These are phyloP conservation scores for Masticophis lateralis DNA, from an alignment of 2,797 vertebrate genomes.

Conservation along the genomic window DNA sequence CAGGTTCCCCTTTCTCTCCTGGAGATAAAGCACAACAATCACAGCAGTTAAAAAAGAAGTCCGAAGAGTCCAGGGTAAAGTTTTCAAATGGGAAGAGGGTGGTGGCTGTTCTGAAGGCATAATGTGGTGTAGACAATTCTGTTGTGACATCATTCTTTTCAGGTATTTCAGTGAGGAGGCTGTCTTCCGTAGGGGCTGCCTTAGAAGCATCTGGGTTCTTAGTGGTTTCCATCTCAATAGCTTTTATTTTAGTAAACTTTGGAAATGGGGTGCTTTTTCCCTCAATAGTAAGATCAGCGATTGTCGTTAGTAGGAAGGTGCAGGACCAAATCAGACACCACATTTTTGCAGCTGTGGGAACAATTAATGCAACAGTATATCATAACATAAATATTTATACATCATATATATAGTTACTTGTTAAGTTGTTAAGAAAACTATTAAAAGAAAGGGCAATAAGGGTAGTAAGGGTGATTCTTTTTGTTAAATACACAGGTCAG, in stretches of 20 bases:
- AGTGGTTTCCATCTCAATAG: conserved; percentile 41
- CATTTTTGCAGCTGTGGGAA: conserved; percentile 68
- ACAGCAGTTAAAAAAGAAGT: conserved; percentile 94
- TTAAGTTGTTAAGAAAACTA: not conserved
- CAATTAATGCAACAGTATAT: not conserved
- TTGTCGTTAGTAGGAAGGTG: conserved; percentile 53
- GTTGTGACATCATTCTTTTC: conserved; percentile 30
- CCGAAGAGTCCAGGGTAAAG: conserved; percentile 84
- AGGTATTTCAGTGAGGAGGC: not conserved
- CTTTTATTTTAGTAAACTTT: conserved; percentile 84
- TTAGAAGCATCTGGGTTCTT: conserved; percentile 36
- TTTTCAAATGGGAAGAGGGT: conserved; percentile 74
- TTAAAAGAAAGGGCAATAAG: not conserved
- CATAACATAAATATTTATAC: accelerated
- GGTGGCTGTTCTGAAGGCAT: conserved; percentile 35
- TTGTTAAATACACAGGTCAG: not conserved
- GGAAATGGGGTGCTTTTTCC: conserved; percentile 82
- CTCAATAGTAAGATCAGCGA: conserved; percentile 24
- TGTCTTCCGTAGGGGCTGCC: not conserved
- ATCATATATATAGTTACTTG: not conserved
- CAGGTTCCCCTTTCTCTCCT: conserved; percentile 81
- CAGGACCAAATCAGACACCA: conserved; percentile 43
- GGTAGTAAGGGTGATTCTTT: not conserved
- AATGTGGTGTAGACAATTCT: not conserved
- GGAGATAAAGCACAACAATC: conserved; percentile 84